Evolutionary conservation across 2,113 vertebrate genomes (phyloP).

Genomic region (Grallaria varia): DNA sequence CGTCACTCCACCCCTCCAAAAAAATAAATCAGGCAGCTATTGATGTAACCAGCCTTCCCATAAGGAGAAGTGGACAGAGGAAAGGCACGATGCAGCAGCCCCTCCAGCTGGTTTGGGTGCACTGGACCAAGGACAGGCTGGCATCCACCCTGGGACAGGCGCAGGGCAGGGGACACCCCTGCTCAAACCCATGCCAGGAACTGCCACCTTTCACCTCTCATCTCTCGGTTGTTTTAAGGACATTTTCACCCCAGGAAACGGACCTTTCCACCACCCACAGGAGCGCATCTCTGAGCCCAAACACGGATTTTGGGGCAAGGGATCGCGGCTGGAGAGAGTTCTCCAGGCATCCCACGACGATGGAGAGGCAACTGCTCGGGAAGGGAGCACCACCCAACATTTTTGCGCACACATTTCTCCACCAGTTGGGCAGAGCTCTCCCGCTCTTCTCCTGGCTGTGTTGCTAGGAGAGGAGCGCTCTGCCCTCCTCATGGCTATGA

Average conservation of each 20-base stretch:
- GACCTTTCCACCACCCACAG: neutral
- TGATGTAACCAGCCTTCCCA: neutral
- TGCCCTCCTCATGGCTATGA: slow-evolving; percentile 63
- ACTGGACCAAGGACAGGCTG: neutral
- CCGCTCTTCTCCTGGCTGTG: slow-evolving; percentile 49
- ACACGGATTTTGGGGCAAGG: neutral
- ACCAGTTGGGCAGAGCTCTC: slow-evolving; percentile 56
- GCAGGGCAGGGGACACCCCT: accelerated
- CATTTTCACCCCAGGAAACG: neutral
- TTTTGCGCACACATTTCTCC: neutral
- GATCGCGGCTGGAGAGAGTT: neutral
- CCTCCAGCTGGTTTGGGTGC: neutral
- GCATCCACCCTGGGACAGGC: neutral
- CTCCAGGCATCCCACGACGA: neutral
- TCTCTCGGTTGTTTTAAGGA: neutral
- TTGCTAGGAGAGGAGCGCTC: slow-evolving; percentile 71
- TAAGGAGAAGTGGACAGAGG: neutral
- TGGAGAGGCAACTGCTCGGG: neutral
- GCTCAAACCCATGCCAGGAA: neutral
- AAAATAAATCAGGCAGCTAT: neutral
- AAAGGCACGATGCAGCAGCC: neutral
- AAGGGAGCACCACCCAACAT: neutral
- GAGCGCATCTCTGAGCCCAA: neutral
- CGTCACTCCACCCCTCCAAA: neutral
- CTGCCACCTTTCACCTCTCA: neutral